Base-by-base conservation (phyloP, 1,140 invertebrate genomes). In the Alviniconcha marisindica region DNA sequence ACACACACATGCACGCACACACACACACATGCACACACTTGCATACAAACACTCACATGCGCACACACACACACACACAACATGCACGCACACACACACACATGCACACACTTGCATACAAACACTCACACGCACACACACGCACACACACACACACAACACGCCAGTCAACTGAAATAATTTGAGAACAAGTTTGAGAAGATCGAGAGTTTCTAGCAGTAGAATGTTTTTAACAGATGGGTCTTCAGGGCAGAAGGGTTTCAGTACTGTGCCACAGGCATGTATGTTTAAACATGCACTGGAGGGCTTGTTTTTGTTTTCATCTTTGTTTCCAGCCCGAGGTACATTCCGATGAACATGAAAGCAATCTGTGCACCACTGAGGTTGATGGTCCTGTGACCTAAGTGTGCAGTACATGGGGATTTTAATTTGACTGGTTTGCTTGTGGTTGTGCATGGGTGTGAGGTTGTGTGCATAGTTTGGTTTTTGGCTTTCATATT, bases 1-100 rank as follows among this genome's bases (percentile, higher is more conserved):
- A 63, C 60, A 63, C 60, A 63, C 60, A n/a, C 21, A 31, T 24
- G 24, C 60, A 63, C 60, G 24, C 60, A 63, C 60, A 63, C 60
- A 63, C 60, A 63, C 60, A 63, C 60, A 63, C 60, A 31, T 24
- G 24, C 60, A 63, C 60, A 63, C 60, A 63, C 60, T 12, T 24
- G 24, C 60, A 63, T 24, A 63, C 60, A 63, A 7, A 14, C 10
- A 63, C 60, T 12, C 60, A 63, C 60, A 63, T 7, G 24, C 21
- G 24, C 28, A 31, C 21, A 63, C 21, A 63, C 21, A n/a, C 60
- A n/a, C 21, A 63, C 21, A 31, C 21, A 63, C 28, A 63, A n/a
- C n/a, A n/a, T n/a, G n/a, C n/a, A n/a, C n/a, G n/a, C n/a, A n/a
- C n/a, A n/a, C n/a, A n/a, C n/a, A n/a, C n/a, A n/a, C n/a, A n/a